Evolutionary conservation across 2,888 invertebrate species (phyloP), one percentile per base, ranked within the genome.

Genomic region (Drosophila barbarae): DNA sequence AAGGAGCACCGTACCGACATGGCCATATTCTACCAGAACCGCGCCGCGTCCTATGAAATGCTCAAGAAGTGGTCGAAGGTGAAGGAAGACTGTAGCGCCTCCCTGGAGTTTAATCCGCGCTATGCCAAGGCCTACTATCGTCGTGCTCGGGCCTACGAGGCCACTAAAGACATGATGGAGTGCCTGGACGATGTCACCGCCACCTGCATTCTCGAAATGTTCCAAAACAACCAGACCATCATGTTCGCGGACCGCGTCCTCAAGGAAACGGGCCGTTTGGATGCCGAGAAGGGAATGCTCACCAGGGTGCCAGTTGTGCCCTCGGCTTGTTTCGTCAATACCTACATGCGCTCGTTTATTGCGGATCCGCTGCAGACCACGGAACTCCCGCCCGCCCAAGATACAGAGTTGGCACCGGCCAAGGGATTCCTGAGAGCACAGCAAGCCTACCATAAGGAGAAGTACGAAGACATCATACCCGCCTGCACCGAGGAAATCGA

Each of bases 21-120:
- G 57, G 94, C 98, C 0, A 97, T 96, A 15, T 97, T 96, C 90
- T 97, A 97, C 89, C 98, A 98, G 89, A 98, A 98, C 88, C 93
- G 98, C 80, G 98, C 98, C 12, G 98, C 98, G 15, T 96, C 97
- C 42, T 96, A 96, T 89, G 98, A 98, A 89, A 95, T 97, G 89
- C 90, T 97, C 86, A 94, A 94, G 89, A 95, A 95, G 90, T 95
- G 94, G 92, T 92, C 92, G 68, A 92, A 94, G 72, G 97, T 97
- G 0, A 94, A 96, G 84, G 93, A 93, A 71, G 98, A 98, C 88
- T 98, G 98, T 86, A 93, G 94, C 2, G 93, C 92, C 85, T 97
- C 98, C 3, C 91, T 98, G 35, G 93, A 95, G 85, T 91, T 94
- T 30, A 96, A 98, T 89, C 94, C 94, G 38, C 94, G 92, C 73